These are phyloP conservation scores for Scatophagus argus DNA, from an alignment of 2,113 vertebrate genomes.

Conservation along the genomic window DNA sequence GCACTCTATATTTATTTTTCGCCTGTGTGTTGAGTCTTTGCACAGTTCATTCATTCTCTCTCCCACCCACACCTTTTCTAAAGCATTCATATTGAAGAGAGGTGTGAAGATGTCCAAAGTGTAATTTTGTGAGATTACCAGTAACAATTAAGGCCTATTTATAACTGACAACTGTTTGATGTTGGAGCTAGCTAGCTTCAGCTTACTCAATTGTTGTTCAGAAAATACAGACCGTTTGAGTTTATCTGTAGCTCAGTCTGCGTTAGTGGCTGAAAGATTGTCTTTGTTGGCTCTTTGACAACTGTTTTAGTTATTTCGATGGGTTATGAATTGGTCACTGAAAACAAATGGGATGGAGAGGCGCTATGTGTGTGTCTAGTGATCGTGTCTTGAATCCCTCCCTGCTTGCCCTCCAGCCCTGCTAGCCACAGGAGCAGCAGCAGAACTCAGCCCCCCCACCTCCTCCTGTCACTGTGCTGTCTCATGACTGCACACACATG, in stretches of 20 bases:
- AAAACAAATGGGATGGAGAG: conserved; percentile 25
- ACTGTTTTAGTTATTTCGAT: conserved; percentile 62
- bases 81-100: conserved; percentile 7
- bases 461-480: conserved; percentile 70
- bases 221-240: background rate
- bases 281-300: conserved; percentile 32
- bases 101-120: background rate
- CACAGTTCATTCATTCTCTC: conserved; percentile 52
- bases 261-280: conserved; percentile 7
- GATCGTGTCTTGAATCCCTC: conserved; percentile 33
- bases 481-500: conserved; percentile 86
- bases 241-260: conserved; percentile 16
- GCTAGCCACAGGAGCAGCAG: conserved; percentile 14
- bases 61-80: conserved; percentile 15
- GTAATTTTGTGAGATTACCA: background rate
- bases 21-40: conserved; percentile 34
- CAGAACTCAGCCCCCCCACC: background rate
- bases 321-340: conserved; percentile 36
- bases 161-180: background rate
- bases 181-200: background rate
- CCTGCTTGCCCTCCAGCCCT: background rate
- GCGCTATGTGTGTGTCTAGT: conserved; percentile 32
- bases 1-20: conserved; percentile 60
- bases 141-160: background rate
- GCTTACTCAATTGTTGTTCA: background rate